A percentile compares a stretch with the other conserved stretches of the same genome.
Evolutionary conservation across 2,113 vertebrate genomes (phyloP).

Genomic region (Ammodytes marinus): DNA sequence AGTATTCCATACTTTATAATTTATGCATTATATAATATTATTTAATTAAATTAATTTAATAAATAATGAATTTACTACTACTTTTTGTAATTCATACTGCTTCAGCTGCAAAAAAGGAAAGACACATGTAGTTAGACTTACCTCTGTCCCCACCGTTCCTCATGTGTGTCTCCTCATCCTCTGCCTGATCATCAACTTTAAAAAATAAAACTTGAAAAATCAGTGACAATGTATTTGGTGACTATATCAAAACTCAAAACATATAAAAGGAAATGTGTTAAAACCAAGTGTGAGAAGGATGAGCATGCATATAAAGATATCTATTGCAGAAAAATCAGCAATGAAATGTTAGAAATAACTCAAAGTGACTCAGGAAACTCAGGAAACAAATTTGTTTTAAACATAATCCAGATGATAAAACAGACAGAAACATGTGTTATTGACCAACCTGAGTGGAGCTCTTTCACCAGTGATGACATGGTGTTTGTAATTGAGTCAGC

Average conservation of each 20-base stretch:
- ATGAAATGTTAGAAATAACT: no score
- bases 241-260: not conserved
- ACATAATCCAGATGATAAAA: slow-evolving; percentile 8
- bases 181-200: slow-evolving; percentile 90
- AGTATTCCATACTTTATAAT: not conserved
- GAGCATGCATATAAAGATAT: not conserved
- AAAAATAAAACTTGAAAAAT: slow-evolving; percentile 17
- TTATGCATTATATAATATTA: slow-evolving; percentile 6
- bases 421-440: not conserved
- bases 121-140: slow-evolving; percentile 68
- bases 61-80: slow-evolving; percentile 16
- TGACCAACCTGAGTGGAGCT: slow-evolving; percentile 93
- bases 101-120: slow-evolving; percentile 61
- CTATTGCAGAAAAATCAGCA: not conserved
- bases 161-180: slow-evolving; percentile 90
- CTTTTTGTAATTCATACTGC: slow-evolving; percentile 67
- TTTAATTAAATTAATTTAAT: slow-evolving; percentile 12
- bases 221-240: not conserved
- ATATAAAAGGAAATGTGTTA: not conserved
- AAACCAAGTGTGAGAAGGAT: not conserved
- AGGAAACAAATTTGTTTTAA: not conserved
- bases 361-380: not conserved
- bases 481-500: slow-evolving; percentile 98
- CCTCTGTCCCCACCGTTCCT: slow-evolving; percentile 93
- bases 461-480: slow-evolving; percentile 96